Conservation (phyloP, 2,797 vertebrate species). For the Lates japonicus region DNA sequence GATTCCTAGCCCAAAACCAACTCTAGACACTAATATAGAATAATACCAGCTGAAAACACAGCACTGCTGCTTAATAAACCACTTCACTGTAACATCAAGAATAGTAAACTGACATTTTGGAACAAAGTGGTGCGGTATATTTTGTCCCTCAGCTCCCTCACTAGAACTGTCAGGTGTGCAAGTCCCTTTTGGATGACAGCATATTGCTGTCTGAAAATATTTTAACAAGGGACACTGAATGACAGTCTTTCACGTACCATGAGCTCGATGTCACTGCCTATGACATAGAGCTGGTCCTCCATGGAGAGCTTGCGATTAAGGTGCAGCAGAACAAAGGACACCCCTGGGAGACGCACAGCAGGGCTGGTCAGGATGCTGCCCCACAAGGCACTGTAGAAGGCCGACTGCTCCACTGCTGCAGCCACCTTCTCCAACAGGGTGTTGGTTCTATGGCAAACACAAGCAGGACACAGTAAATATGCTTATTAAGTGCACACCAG, state of each 20-base stretch:
- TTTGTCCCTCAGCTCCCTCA: neutral
- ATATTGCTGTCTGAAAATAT: neutral
- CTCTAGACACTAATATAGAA: neutral
- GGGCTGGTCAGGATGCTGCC: conserved; percentile 98
- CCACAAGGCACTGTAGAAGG: conserved; percentile 98
- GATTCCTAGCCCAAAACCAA: neutral
- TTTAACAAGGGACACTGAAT: neutral
- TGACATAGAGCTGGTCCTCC: conserved; percentile 99
- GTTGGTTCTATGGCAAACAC: conserved; percentile 89
- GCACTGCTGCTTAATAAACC: neutral
- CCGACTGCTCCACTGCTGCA: conserved; percentile 95
- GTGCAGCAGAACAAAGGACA: conserved; percentile 96
- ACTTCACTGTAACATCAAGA: conserved; percentile 1
- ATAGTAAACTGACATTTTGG: neutral
- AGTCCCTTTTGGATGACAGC: neutral
- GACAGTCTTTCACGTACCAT: conserved; percentile 88
- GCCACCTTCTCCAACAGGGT: conserved; percentile 96
- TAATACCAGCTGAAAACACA: neutral
- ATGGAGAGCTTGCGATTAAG: conserved; percentile 98
- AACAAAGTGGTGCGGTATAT: neutral
- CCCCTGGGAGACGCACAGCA: conserved; percentile 94
- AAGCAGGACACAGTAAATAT: conserved; percentile 2
- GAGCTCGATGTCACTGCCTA: conserved; percentile 98
- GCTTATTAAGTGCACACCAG: neutral
- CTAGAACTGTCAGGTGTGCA: neutral